Conservation (phyloP, 1,140 invertebrate genomes). For the Gryllus bimaculatus region DNA sequence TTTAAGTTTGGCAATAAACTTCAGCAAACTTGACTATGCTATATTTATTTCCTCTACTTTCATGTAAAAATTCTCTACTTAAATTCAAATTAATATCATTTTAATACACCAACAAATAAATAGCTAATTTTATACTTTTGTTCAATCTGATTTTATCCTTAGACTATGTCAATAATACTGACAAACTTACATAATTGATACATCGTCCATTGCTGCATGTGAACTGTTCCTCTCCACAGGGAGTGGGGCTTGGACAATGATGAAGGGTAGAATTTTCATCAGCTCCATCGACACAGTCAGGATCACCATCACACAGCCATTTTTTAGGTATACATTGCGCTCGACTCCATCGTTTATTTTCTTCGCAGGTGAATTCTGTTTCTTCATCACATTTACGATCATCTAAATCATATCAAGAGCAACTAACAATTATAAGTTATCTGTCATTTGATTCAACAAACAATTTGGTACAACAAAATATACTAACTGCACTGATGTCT, state of each 20-base stretch:
- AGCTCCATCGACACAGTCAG: slow-evolving; percentile 92
- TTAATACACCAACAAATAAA: too few relatives aligned
- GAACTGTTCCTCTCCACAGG: slow-evolving; percentile 80
- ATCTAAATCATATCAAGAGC: slow-evolving; percentile 39
- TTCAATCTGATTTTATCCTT: too few relatives aligned
- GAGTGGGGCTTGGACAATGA: slow-evolving; percentile 67
- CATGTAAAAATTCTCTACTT: not conserved
- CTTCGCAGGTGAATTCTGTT: slow-evolving; percentile 81
- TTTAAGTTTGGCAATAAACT: not conserved
- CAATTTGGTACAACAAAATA: slow-evolving; percentile 4
- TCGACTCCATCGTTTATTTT: slow-evolving; percentile 82
- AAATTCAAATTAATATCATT: not conserved
- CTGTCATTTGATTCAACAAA: not conserved
- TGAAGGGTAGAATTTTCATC: slow-evolving; percentile 83
- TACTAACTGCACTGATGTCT: slow-evolving; percentile 80
- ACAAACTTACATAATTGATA: slow-evolving; percentile 50
- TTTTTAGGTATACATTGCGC: slow-evolving; percentile 88
- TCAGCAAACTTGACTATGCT: not conserved
- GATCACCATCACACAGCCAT: slow-evolving; percentile 93
- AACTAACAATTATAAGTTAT: not conserved
- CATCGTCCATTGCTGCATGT: slow-evolving; percentile 84
- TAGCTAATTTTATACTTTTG: too few relatives aligned
- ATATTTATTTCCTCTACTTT: not conserved
- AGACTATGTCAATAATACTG: too few relatives aligned
- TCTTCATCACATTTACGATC: slow-evolving; percentile 84